Evolutionary conservation across 2,113 vertebrate genomes (phyloP).

Genomic region (Desmodus rotundus): DNA sequence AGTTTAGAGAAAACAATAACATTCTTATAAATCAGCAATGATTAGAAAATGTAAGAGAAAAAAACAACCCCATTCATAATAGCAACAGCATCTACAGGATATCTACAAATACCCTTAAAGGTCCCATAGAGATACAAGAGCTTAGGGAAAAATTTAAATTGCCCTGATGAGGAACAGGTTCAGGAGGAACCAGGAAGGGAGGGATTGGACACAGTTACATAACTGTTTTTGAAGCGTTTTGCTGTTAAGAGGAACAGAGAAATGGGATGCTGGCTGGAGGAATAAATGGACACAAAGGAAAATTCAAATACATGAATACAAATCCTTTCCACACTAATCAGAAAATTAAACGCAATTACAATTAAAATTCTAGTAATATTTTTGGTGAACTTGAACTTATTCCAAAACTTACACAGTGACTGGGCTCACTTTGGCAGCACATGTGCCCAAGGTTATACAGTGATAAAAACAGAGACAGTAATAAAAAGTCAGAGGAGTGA

Average conservation of each 20-base stretch:
- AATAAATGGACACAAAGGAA: background rate
- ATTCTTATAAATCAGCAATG: background rate
- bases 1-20: background rate
- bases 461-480: background rate
- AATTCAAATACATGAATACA: background rate
- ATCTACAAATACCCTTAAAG: background rate
- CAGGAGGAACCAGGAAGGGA: background rate
- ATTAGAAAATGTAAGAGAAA: background rate
- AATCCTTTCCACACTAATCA: background rate
- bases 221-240: background rate
- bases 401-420: background rate
- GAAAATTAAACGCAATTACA: background rate
- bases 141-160: background rate
- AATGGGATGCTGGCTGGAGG: background rate
- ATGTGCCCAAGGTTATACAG: background rate
- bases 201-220: background rate
- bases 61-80: background rate
- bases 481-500: background rate
- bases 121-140: background rate
- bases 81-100: background rate
- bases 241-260: background rate
- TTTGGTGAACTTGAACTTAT: background rate
- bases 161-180: background rate
- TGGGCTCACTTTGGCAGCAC: background rate
- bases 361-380: background rate